Evolutionary conservation across 1,140 invertebrate species (phyloP), one percentile per base, ranked within the genome.

Genomic region (Cydia splendana): DNA sequence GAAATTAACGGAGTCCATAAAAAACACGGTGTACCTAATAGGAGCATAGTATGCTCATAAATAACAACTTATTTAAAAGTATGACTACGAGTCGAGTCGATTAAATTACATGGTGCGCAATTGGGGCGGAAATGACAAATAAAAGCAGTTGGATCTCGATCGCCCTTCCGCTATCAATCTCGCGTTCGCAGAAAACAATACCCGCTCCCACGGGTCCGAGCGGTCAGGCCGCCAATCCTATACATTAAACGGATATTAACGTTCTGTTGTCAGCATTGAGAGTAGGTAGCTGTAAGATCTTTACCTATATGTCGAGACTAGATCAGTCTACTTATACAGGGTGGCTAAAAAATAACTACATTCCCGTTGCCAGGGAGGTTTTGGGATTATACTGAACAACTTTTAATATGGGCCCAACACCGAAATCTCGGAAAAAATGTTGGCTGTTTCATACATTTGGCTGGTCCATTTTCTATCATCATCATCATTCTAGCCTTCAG

Each of bases 161-260:
- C 77, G 76, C 69, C 80, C 82, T 88, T 90, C 89, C 89, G 87
- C 89, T 85, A 89, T 92, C 82, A 88, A 92, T 90, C 87, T 86
- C 82, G 78, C 67, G 67, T 20, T n/a, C 80, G 82, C 74, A 84
- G 76, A 85, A 87, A 12, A 91, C 84, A 89, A 90, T 88, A 80
- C 82, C 74, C 81, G 80, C 42, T 74, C 73, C 24, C 73, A 74
- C 73, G 73, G 15, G 6, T 18, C 34, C 67, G 38, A 71, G 34
- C 20, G 30, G 12, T 67, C 67, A 71, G 20, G 1, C 7, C 67
- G 67, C 24, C 48, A 53, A 53, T 53, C 15, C 51, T n/a, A 62
- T 62, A 62, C 20, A 12, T n/a, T 18, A 53, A 53, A 24, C 57
- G 57, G 57, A 62, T 62, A 62, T 62, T n/a, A 24, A 20, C 57